These are phyloP conservation scores for Macroglossus sobrinus DNA, from an alignment of 2,113 vertebrate species.

Conservation along the genomic window DNA sequence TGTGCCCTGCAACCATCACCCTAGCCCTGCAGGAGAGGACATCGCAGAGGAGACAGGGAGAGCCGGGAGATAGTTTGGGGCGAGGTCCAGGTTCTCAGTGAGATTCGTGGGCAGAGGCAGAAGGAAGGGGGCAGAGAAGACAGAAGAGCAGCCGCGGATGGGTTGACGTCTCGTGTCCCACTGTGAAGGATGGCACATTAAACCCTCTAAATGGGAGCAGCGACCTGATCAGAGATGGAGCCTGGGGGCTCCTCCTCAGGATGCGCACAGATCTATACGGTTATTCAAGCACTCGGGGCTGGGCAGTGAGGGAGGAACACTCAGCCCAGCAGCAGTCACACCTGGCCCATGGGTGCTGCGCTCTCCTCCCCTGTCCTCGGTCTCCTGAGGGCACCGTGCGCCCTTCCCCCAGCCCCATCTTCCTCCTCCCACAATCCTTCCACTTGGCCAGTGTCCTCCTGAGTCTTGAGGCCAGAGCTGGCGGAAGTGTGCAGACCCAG, in stretches of 20 bases:
- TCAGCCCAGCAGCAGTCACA: fast-evolving
- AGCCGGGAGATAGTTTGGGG: fast-evolving
- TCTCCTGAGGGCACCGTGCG: fast-evolving
- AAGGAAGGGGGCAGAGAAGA: neutral
- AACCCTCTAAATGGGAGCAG: neutral
- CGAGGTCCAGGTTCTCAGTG: neutral
- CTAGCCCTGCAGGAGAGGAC: too few species aligned
- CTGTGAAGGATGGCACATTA: neutral
- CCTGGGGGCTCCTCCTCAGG: neutral
- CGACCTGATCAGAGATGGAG: slow-evolving; percentile 18
- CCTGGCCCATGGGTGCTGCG: neutral
- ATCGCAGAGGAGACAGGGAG: neutral
- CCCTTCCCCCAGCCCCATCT: too few species aligned
- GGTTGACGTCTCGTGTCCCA: neutral
- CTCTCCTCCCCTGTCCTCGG: neutral
- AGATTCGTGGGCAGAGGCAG: neutral
- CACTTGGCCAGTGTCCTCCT: neutral
- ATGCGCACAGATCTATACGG: neutral
- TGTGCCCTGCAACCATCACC: fast-evolving
- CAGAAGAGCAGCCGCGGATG: neutral
- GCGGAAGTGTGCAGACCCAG: fast-evolving
- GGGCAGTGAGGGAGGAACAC: neutral
- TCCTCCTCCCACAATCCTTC: too few species aligned
- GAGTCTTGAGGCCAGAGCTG: neutral
- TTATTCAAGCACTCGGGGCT: neutral